These are phyloP conservation scores for Oxygymnocypris stewartii DNA, from an alignment of 2,113 vertebrate species.

Conservation along the genomic window DNA sequence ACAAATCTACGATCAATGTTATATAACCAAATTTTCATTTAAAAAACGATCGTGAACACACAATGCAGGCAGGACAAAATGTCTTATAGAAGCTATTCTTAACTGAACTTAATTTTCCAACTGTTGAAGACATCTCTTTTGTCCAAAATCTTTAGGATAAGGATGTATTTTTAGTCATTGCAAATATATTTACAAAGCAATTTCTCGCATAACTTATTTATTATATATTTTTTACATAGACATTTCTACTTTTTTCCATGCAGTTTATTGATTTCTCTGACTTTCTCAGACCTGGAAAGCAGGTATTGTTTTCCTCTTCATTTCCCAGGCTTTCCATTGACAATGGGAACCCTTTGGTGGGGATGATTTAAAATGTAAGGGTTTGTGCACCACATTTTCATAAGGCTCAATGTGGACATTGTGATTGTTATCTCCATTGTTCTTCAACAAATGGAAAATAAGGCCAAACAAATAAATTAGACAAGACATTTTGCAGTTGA, in stretches of 20 bases:
- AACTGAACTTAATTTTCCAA: slow-evolving; percentile 11
- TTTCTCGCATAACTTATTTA: neutral
- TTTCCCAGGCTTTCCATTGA: neutral
- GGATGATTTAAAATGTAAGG: neutral
- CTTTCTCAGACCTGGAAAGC: neutral
- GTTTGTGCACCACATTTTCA: neutral
- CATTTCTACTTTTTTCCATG: neutral
- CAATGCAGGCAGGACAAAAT: neutral
- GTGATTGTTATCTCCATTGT: neutral
- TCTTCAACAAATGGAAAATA: slow-evolving; percentile 20
- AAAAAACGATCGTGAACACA: neutral
- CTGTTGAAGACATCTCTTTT: neutral
- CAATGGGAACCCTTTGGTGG: neutral
- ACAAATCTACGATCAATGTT: neutral
- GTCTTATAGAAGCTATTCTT: slow-evolving; percentile 6
- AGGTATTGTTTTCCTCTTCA: neutral
- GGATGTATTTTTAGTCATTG: neutral
- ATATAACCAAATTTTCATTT: neutral
- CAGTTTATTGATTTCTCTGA: neutral
- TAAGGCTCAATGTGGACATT: neutral
- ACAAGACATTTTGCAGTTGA: neutral
- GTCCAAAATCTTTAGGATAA: neutral
- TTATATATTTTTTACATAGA: neutral
- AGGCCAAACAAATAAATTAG: slow-evolving; percentile 3
- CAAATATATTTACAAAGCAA: neutral